phyloP scores from a whole-genome alignment of 2,113 vertebrate species.

The Trichechus manatus region DNA sequence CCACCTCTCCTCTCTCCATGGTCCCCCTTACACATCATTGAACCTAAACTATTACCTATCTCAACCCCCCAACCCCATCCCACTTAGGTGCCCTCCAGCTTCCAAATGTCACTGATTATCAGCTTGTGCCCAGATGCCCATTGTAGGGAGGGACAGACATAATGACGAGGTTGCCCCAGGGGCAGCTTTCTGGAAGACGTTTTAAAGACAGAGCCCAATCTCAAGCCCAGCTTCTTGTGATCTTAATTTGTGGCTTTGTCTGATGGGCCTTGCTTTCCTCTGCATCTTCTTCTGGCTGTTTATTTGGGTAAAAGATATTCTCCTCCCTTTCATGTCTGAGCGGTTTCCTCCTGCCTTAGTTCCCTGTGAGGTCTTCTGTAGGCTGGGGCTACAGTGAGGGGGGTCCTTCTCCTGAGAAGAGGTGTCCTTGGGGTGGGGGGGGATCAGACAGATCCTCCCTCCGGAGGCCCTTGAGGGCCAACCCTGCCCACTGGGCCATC shows the following conservation, averaged over 20 bases:
- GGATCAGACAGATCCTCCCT: background rate
- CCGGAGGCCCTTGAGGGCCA: background rate
- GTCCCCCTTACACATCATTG: background rate
- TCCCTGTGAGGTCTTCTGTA: constrained; percentile 71
- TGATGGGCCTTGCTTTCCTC: constrained; percentile 78
- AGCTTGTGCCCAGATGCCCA: background rate
- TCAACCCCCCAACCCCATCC: background rate
- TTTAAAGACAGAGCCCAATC: constrained; percentile 71
- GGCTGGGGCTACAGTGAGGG: background rate
- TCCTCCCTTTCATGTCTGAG: constrained; percentile 81
- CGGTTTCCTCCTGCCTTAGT: constrained; percentile 73
- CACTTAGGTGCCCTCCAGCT: background rate
- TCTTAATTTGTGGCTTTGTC: constrained; percentile 85
- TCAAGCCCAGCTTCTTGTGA: constrained; percentile 68
- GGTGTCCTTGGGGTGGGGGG: background rate
- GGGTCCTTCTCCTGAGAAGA: constrained; percentile 38
- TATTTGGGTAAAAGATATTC: constrained; percentile 82
- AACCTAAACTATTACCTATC: background rate
- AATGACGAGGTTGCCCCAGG: constrained; percentile 47
- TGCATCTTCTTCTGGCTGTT: constrained; percentile 78
- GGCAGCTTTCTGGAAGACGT: constrained; percentile 77
- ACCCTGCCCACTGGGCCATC: background rate
- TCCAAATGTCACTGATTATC: background rate
- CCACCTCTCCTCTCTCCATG: background rate
- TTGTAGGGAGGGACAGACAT: background rate